These are phyloP conservation scores for Cephus cinctus DNA, from an alignment of 1,140 invertebrate species.

Conservation along the genomic window DNA sequence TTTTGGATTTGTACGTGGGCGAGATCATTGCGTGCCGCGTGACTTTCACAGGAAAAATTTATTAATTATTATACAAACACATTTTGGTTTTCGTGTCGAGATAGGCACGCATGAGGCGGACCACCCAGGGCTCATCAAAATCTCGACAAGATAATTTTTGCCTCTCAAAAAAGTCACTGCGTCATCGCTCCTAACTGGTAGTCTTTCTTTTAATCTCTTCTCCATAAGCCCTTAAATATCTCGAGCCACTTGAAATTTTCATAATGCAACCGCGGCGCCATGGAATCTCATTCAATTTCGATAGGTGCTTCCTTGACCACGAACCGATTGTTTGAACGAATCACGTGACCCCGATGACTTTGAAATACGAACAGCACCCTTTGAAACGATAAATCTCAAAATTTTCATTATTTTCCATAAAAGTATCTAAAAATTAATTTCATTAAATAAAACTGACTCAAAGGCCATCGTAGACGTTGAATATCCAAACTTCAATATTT, in stretches of 20 bases:
- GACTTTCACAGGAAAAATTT: too few relatives aligned
- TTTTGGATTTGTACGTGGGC: too few relatives aligned
- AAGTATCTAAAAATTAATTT: too few relatives aligned
- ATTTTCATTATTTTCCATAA: neutral
- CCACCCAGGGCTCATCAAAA: conserved; percentile 48
- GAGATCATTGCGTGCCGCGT: too few relatives aligned
- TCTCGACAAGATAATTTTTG: conserved; percentile 50
- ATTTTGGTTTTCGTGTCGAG: too few relatives aligned
- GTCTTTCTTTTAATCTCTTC: conserved; percentile 52
- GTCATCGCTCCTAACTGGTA: conserved; percentile 56
- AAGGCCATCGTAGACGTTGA: too few relatives aligned
- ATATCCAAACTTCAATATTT: too few relatives aligned
- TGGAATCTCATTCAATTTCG: conserved; percentile 33
- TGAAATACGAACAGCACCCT: conserved; percentile 8
- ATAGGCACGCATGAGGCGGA: conserved; percentile 27
- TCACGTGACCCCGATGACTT: neutral
- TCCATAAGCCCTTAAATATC: conserved; percentile 38
- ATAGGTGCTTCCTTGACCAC: conserved; percentile 14
- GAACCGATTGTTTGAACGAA: neutral
- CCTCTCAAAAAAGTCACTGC: conserved; percentile 50
- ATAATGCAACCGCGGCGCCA: conserved; percentile 19
- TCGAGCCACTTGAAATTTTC: conserved; percentile 14
- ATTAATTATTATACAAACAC: too few relatives aligned
- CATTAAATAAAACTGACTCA: too few relatives aligned
- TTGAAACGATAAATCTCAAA: neutral